Conservation (phyloP, 2,113 vertebrate species). For the Bubalus kerabau region DNA sequence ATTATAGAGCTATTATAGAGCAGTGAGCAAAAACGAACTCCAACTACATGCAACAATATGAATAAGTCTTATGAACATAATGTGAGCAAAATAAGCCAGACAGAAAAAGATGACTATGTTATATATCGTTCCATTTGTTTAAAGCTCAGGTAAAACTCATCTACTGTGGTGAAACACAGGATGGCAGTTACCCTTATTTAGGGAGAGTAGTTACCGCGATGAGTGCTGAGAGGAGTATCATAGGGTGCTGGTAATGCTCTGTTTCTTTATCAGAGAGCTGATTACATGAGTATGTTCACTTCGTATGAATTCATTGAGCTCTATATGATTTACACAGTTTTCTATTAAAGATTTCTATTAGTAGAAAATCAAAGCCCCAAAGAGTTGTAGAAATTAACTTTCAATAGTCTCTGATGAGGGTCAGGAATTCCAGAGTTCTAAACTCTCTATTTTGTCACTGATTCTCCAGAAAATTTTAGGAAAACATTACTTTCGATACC, state of each 20-base stretch:
- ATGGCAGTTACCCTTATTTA: not conserved
- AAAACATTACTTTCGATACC: not conserved
- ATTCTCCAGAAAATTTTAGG: conserved; percentile 10
- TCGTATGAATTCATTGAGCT: not conserved
- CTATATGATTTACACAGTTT: not conserved
- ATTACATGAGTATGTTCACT: not conserved
- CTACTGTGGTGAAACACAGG: not conserved
- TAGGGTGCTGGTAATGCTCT: not conserved
- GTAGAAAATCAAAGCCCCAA: not conserved
- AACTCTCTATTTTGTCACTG: not conserved
- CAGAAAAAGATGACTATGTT: not conserved
- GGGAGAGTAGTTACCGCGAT: not conserved
- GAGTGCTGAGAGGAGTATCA: not conserved
- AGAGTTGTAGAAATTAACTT: not conserved
- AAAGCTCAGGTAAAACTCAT: not conserved
- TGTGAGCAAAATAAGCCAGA: not conserved
- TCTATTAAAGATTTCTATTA: not conserved
- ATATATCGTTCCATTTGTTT: not conserved
- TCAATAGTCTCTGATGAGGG: not conserved
- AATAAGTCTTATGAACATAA: not conserved
- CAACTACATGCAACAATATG: not conserved
- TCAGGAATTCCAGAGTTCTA: not conserved
- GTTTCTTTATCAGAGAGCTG: not conserved
- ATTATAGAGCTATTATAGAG: not conserved
- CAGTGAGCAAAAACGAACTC: not conserved